phyloP scores from a whole-genome alignment of 2,888 invertebrate genomes.

The Apodemia duryi region DNA sequence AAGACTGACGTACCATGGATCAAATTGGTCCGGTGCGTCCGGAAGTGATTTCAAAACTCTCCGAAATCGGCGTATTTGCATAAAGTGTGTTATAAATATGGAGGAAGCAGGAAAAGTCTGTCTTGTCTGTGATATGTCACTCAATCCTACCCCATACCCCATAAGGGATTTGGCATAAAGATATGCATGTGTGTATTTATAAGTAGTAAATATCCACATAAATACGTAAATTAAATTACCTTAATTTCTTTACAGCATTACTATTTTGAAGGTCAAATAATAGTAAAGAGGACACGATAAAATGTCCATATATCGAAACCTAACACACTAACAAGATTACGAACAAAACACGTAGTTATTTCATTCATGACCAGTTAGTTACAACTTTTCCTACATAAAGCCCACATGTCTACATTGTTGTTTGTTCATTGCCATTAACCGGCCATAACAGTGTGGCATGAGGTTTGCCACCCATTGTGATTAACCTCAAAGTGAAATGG shows the following conservation, averaged over 20 bases:
- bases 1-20: too few species aligned
- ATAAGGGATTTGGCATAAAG: too few species aligned
- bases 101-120: too few species aligned
- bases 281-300: not conserved
- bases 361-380: constrained; percentile 14
- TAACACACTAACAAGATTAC: not conserved
- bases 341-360: constrained; percentile 13
- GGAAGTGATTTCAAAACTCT: too few species aligned
- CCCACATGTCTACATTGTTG: constrained; percentile 19
- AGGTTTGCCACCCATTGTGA: constrained; percentile 35
- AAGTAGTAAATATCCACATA: too few species aligned
- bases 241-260: not conserved
- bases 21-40: too few species aligned
- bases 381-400: constrained; percentile 13
- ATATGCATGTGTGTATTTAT: too few species aligned
- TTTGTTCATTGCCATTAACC: constrained; percentile 29
- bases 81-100: too few species aligned
- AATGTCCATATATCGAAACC: not conserved
- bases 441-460: constrained; percentile 31
- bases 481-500: constrained; percentile 37
- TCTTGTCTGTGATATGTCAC: too few species aligned
- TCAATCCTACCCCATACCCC: too few species aligned
- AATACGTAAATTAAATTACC: too few species aligned
- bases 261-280: not conserved
- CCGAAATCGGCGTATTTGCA: too few species aligned